phyloP scores from a whole-genome alignment of 2,888 invertebrate genomes.

The Drosophila lacicola region DNA sequence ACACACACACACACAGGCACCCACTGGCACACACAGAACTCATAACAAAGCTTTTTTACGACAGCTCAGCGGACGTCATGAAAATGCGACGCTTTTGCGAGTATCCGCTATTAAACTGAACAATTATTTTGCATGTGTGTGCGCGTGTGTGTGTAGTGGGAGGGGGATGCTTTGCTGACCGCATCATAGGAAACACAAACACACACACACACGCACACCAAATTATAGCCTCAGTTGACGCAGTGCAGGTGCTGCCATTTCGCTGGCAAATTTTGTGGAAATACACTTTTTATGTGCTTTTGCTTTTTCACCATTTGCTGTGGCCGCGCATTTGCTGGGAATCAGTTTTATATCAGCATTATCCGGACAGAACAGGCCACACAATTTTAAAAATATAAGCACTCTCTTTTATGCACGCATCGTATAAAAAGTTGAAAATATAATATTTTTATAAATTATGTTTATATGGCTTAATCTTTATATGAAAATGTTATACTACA shows the following conservation, averaged over 20 bases:
- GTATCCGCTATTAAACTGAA: slow-evolving; percentile 55
- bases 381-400: slow-evolving; percentile 8
- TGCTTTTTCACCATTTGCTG: slow-evolving; percentile 23
- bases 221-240: slow-evolving; percentile 59
- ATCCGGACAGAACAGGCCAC: slow-evolving; percentile 1
- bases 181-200: slow-evolving; percentile 40
- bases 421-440: too few species aligned
- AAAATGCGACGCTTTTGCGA: slow-evolving; percentile 48
- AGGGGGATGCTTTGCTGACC: slow-evolving; percentile 10
- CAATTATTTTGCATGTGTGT: slow-evolving; percentile 56
- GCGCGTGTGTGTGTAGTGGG: slow-evolving; percentile 5
- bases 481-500: too few species aligned
- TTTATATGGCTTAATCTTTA: too few species aligned
- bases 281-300: slow-evolving; percentile 32
- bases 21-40: slow-evolving; percentile 18
- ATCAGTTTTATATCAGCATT: slow-evolving; percentile 23
- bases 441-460: too few species aligned
- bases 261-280: slow-evolving; percentile 32
- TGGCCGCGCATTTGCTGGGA: slow-evolving; percentile 15
- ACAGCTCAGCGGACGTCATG: slow-evolving; percentile 60
- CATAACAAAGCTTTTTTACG: slow-evolving; percentile 71
- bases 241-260: slow-evolving; percentile 69
- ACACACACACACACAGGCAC: slow-evolving; percentile 20
- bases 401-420: neutral
- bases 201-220: slow-evolving; percentile 41